These are phyloP conservation scores for Nezara viridula DNA, from an alignment of 2,888 invertebrate species.

Conservation along the genomic window DNA sequence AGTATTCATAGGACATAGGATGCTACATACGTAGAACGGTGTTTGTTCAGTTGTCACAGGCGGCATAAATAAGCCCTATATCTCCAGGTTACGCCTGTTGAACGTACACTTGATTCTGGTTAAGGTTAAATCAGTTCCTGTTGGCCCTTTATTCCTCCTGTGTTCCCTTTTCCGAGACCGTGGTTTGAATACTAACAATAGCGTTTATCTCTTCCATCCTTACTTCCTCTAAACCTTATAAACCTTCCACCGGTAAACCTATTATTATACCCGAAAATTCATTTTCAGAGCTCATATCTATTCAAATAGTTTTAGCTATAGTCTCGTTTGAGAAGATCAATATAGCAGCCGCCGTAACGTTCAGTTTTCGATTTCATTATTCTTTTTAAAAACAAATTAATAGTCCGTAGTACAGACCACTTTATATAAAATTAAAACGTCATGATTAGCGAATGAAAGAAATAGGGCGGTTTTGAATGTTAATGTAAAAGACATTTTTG, in stretches of 20 bases:
- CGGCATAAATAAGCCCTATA: not conserved
- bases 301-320: not conserved
- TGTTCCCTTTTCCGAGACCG: constrained; percentile 35
- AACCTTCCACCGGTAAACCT: constrained; percentile 23
- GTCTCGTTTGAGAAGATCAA: not conserved
- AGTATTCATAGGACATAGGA: not conserved
- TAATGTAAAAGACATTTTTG: too few species aligned
- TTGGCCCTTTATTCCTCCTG: not conserved
- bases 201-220: constrained; percentile 39
- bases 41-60: not conserved
- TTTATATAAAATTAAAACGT: too few species aligned
- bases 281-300: not conserved
- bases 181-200: constrained; percentile 48
- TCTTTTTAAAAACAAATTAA: too few species aligned
- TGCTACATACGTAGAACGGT: not conserved
- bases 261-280: constrained; percentile 1
- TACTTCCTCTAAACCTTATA: constrained; percentile 1
- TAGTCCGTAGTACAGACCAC: too few species aligned
- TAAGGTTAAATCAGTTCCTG: constrained; percentile 42
- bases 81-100: not conserved
- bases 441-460: too few species aligned
- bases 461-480: too few species aligned
- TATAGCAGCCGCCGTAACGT: not conserved
- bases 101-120: constrained; percentile 24
- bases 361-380: not conserved